These are phyloP conservation scores for Onthophagus sagittarius DNA, from an alignment of 2,888 invertebrate species.

Conservation along the genomic window DNA sequence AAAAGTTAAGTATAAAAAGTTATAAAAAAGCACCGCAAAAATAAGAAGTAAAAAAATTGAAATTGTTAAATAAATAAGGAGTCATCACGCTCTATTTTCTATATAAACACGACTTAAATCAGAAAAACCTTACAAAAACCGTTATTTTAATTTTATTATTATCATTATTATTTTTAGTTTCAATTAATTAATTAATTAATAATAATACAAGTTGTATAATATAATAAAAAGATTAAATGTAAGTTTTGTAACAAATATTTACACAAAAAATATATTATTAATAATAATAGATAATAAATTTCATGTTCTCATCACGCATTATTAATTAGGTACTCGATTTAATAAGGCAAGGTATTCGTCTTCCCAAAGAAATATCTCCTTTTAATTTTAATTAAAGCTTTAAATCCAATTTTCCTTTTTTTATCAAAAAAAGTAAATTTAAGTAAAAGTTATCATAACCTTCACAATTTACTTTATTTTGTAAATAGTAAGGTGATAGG, in stretches of 20 bases:
- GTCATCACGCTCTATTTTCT: no score
- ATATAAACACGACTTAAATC: no score
- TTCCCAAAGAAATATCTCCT: background rate
- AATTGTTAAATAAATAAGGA: slow-evolving; percentile 13
- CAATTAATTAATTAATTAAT: no score
- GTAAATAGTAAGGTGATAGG: slow-evolving; percentile 48
- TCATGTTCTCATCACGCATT: background rate
- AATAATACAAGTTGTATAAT: no score
- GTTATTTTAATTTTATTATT: no score
- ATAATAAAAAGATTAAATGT: no score
- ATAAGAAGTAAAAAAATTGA: slow-evolving; percentile 37
- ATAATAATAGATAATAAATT: background rate
- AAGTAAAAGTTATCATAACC: slow-evolving; percentile 42
- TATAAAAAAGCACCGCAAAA: slow-evolving; percentile 38
- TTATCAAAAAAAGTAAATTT: background rate
- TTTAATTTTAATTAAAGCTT: background rate
- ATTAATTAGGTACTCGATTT: background rate
- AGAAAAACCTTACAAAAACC: no score
- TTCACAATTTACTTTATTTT: slow-evolving; percentile 44
- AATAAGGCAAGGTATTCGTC: background rate
- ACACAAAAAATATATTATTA: no score
- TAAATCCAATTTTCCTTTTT: background rate
- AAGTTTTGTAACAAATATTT: no score
- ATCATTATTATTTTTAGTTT: no score
- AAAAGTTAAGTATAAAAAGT: slow-evolving; percentile 1